phyloP scores from a whole-genome alignment of 2,797 vertebrate species.

The Gymnoscopelus microlampas region DNA sequence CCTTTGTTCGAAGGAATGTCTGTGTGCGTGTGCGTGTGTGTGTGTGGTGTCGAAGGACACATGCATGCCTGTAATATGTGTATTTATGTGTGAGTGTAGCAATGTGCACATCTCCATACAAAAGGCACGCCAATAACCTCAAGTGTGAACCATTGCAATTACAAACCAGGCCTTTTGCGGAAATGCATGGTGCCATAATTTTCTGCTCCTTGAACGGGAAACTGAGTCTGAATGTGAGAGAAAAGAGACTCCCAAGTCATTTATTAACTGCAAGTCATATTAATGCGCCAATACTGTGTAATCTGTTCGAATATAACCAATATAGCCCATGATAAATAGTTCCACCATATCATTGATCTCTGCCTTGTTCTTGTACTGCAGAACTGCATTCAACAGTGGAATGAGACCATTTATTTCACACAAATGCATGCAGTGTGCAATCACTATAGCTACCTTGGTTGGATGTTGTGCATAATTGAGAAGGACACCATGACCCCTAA shows the following conservation, averaged over 20 bases:
- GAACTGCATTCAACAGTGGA: conserved; percentile 30
- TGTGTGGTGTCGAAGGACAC: conserved; percentile 34
- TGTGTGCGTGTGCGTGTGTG: conserved; percentile 21
- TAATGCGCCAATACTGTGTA: conserved; percentile 70
- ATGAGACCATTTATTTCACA: conserved; percentile 9
- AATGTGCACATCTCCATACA: conserved; percentile 56
- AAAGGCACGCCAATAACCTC: conserved; percentile 65
- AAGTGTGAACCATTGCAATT: conserved; percentile 55
- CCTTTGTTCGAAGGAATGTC: conserved; percentile 82
- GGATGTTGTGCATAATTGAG: neutral
- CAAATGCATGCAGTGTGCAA: conserved; percentile 20
- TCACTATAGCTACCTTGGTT: conserved; percentile 21
- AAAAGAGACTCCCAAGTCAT: conserved; percentile 60
- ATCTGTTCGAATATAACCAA: conserved; percentile 63
- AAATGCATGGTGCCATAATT: conserved; percentile 66
- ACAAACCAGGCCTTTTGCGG: conserved; percentile 61
- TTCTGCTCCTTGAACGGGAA: conserved; percentile 74
- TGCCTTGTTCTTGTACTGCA: conserved; percentile 53
- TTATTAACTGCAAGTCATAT: conserved; percentile 71
- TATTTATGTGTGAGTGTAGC: conserved; percentile 60
- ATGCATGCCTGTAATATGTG: conserved; percentile 35
- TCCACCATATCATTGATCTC: conserved; percentile 56
- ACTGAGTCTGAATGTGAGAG: conserved; percentile 54
- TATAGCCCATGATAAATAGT: conserved; percentile 65
- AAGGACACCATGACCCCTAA: conserved; percentile 39